Conservation (phyloP, 2,113 vertebrate genomes). For the Gallinago undulata region DNA sequence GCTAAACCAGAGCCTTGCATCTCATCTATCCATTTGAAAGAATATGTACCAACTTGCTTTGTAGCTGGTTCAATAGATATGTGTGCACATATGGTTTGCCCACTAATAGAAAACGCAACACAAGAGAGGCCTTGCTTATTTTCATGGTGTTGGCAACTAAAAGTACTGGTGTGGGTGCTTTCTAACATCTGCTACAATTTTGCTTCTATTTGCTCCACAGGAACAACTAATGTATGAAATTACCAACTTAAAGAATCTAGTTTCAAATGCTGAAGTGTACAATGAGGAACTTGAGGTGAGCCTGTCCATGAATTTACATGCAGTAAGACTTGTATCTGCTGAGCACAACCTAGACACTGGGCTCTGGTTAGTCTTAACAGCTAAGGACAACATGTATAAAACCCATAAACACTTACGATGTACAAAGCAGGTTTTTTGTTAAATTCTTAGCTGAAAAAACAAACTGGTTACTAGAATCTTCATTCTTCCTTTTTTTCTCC, state of each 20-base stretch:
- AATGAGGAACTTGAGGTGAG: conserved; percentile 84
- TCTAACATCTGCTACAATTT: conserved; percentile 60
- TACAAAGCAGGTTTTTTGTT: neutral
- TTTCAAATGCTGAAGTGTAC: conserved; percentile 77
- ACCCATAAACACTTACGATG: neutral
- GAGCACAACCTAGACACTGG: neutral
- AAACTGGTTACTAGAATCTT: neutral
- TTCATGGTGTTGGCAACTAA: conserved; percentile 30
- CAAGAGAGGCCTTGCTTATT: neutral
- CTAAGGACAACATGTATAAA: neutral
- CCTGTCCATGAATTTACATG: neutral
- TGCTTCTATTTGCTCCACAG: conserved; percentile 76
- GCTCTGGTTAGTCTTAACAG: neutral
- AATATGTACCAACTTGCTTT: neutral
- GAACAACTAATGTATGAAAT: conserved; percentile 84
- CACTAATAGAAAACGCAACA: neutral
- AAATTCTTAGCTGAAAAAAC: neutral
- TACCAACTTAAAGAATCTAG: conserved; percentile 74
- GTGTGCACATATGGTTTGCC: neutral
- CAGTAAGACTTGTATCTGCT: neutral
- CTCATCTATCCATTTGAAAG: neutral
- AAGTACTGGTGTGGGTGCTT: conserved; percentile 35
- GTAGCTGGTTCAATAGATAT: neutral
- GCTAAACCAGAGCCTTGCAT: neutral
- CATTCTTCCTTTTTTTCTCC: neutral